Evolutionary conservation across 30 jellyfish, hydroid and myxozoan genomes (phyloP), one percentile per base, ranked within the genome.

Genomic region (Aurelia sp.): DNA sequence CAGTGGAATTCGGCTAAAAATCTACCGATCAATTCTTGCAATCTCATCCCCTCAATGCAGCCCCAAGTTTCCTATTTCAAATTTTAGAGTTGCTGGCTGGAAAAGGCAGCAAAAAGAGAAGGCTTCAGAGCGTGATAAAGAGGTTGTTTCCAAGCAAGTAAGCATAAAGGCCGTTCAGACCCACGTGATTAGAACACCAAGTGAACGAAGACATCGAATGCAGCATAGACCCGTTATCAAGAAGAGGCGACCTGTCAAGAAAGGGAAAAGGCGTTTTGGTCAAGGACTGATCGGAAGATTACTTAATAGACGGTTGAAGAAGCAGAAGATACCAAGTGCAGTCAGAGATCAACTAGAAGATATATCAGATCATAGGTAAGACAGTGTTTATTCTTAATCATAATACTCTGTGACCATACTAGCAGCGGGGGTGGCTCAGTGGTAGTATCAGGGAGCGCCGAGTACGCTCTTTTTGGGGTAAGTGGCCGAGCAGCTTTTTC

Each of bases 131-230:
- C 50, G 96, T 21, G 90, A 92, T 24, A 80, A 73, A 52, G 92
- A 80, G 52, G 27, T 67, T 20, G 81, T 68, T 30, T 74, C 98
- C 61, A 76, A 74, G 67, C 85, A 85, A 48, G 62, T 71, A 27
- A 73, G 85, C 17, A 88, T 88, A 60, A 78, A 72, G 72, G 90
- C 91, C 4, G 91, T 75, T 38, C 96, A 90, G 84, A 87, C 94
- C 7, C 93, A 82, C 38, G 75, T 74, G 66, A 69, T 85, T 33
- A 90, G 99, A 50, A 90, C 87, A 66, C 97, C 88, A 19, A 94
- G 97, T 67, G 99, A 94, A 61, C 88, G 99, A 13, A 59, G 99
- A 30, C 92, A 85, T 64, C 96, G 99, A 40, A 68, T 94, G 89
- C 93, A 88, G 81, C 88, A 67, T 44, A 79, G 87, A 67, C 97